phyloP scores from a whole-genome alignment of 2,113 vertebrate genomes.

The Amphiprion percula region DNA sequence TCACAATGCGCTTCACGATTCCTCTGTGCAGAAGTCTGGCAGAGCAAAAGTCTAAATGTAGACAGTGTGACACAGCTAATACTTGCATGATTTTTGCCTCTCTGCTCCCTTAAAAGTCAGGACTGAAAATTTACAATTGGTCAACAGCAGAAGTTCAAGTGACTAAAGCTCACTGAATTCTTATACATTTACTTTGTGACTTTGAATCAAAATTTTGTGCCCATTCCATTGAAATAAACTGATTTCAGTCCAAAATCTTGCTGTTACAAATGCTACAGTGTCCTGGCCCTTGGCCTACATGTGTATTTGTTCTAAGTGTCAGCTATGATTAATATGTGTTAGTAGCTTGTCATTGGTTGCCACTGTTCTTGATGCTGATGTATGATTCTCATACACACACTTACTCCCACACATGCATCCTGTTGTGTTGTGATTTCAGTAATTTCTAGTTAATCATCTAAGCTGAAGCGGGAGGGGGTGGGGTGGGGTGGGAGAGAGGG shows the following conservation, averaged over 20 bases:
- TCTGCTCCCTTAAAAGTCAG: too few species aligned
- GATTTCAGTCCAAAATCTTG: background rate
- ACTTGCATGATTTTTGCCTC: too few species aligned
- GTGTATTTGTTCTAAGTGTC: slow-evolving; percentile 9
- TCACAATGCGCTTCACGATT: too few species aligned
- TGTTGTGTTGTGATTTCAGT: slow-evolving; percentile 85
- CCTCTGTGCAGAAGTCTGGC: too few species aligned
- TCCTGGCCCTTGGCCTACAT: background rate
- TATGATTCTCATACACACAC: slow-evolving; percentile 74
- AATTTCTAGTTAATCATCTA: slow-evolving; percentile 94
- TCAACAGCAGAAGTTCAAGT: too few species aligned
- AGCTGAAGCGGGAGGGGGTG: slow-evolving; percentile 88
- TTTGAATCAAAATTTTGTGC: background rate
- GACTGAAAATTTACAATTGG: too few species aligned
- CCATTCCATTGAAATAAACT: background rate
- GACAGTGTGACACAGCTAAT: too few species aligned
- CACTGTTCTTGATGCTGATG: slow-evolving; percentile 86
- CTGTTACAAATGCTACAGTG: too few species aligned
- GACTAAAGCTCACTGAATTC: background rate
- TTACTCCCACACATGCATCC: slow-evolving; percentile 16
- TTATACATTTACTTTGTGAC: background rate
- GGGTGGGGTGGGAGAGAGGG: slow-evolving; percentile 88
- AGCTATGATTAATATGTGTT: slow-evolving; percentile 77
- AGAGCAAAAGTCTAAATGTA: too few species aligned
- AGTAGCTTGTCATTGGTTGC: slow-evolving; percentile 80